These are phyloP conservation scores for Bedellia somnulentella DNA, from an alignment of 2,888 invertebrate species.

Conservation along the genomic window DNA sequence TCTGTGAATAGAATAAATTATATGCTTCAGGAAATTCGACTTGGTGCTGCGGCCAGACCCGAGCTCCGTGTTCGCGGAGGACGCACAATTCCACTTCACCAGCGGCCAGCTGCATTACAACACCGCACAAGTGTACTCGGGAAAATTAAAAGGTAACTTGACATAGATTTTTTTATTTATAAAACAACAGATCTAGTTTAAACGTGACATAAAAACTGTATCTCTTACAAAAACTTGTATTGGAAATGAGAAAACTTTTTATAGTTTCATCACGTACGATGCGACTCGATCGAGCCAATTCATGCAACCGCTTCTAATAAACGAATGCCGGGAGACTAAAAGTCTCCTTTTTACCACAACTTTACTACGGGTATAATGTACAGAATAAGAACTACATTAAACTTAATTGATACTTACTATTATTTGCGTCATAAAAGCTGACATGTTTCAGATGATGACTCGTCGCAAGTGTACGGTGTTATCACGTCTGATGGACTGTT, in stretches of 20 bases:
- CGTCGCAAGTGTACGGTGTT: conserved; percentile 80
- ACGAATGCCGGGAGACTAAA: not conserved
- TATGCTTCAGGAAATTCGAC: conserved; percentile 74
- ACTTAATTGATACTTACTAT: too few species aligned
- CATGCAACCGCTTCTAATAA: conserved; percentile 13
- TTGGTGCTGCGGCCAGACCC: conserved; percentile 74
- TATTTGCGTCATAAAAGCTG: too few species aligned
- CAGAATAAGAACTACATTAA: too few species aligned
- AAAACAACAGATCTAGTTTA: too few species aligned
- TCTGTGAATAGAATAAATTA: too few species aligned
- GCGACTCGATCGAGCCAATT: conserved; percentile 23
- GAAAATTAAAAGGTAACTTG: conserved; percentile 73
- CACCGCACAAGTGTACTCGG: conserved; percentile 73
- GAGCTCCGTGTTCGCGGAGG: conserved; percentile 72
- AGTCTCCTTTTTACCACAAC: too few species aligned
- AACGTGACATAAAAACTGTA: too few species aligned
- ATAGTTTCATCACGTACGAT: conserved; percentile 20
- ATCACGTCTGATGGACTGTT: conserved; percentile 85
- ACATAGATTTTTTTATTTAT: not conserved
- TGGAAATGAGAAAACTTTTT: not conserved
- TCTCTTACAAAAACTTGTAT: too few species aligned
- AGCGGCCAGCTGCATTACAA: conserved; percentile 71
- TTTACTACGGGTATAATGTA: too few species aligned
- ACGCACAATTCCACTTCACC: conserved; percentile 75
- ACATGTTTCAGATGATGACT: conserved; percentile 78